These are phyloP conservation scores for Antennarius maculatus DNA, from an alignment of 2,797 vertebrate species.

Conservation along the genomic window DNA sequence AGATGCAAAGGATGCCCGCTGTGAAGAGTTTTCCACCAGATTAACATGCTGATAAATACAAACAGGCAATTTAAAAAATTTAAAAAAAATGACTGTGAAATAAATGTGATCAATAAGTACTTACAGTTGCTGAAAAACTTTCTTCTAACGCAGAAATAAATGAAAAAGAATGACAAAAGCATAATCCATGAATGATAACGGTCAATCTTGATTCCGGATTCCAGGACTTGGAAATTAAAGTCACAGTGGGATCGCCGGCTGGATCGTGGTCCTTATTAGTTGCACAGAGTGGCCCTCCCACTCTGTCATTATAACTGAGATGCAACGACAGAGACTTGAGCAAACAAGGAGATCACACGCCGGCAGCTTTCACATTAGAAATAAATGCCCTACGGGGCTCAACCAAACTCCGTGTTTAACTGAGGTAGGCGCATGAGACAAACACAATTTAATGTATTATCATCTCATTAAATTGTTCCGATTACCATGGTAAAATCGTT, in stretches of 20 bases:
- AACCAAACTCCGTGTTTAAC: conserved; percentile 40
- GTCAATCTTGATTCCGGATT: conserved; percentile 74
- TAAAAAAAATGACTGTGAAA: conserved; percentile 4
- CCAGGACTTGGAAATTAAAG: conserved; percentile 85
- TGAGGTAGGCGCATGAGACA: conserved; percentile 64
- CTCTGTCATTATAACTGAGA: conserved; percentile 86
- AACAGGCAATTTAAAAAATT: neutral
- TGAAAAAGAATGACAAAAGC: conserved; percentile 53
- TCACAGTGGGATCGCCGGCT: conserved; percentile 83
- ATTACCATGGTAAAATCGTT: conserved; percentile 20
- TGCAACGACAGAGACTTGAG: conserved; percentile 72
- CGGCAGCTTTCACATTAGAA: conserved; percentile 51
- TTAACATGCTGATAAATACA: conserved; percentile 15
- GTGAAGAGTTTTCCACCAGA: neutral
- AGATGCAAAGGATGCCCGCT: neutral
- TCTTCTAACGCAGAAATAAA: conserved; percentile 65
- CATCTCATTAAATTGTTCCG: conserved; percentile 29
- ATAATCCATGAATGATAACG: conserved; percentile 76
- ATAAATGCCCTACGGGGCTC: conserved; percentile 44
- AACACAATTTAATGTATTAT: conserved; percentile 54
- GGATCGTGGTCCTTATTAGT: conserved; percentile 97
- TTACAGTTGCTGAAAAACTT: conserved; percentile 82
- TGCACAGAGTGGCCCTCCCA: conserved; percentile 94
- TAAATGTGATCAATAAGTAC: conserved; percentile 56
- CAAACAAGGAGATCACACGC: conserved; percentile 60